These are phyloP conservation scores for Drosophila parvula DNA, from an alignment of 1,140 invertebrate species.

Conservation along the genomic window DNA sequence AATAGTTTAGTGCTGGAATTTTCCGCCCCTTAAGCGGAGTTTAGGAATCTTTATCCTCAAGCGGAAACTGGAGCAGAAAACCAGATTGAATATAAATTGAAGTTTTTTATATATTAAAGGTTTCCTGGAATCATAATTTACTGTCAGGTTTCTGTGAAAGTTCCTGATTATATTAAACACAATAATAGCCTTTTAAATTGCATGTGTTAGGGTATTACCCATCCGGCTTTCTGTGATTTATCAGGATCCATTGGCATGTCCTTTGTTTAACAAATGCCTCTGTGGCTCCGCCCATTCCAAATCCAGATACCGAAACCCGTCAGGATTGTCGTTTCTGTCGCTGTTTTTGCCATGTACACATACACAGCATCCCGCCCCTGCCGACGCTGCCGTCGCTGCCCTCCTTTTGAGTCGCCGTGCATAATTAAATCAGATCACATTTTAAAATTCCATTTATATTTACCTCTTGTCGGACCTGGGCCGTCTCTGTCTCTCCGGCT, in stretches of 20 bases:
- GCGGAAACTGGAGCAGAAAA: background rate
- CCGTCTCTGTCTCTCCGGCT: slow-evolving; percentile 50
- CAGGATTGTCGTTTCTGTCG: slow-evolving; percentile 31
- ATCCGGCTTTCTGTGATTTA: background rate
- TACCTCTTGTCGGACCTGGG: slow-evolving; percentile 70
- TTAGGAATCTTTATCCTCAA: background rate
- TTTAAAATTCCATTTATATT: slow-evolving; percentile 84
- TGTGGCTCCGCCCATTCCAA: slow-evolving; percentile 25
- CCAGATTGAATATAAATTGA: background rate
- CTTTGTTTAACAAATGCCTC: slow-evolving; percentile 39
- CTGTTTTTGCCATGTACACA: slow-evolving; percentile 43
- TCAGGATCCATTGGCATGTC: slow-evolving; percentile 17
- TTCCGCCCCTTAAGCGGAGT: background rate
- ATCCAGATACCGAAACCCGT: slow-evolving; percentile 6
- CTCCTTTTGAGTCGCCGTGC: slow-evolving; percentile 56
- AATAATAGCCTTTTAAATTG: background rate
- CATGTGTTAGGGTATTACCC: slow-evolving; percentile 1
- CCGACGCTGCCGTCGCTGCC: slow-evolving; percentile 5
- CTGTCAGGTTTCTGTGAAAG: background rate
- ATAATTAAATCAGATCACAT: slow-evolving; percentile 84
- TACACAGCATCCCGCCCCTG: slow-evolving; percentile 32
- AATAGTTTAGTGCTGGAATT: slow-evolving; percentile 42
- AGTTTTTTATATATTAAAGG: too few species aligned
- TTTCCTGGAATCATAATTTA: too few species aligned
- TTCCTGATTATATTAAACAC: background rate